These are phyloP conservation scores for Melanerpes formicivorus DNA, from an alignment of 2,113 vertebrate genomes.

Conservation along the genomic window DNA sequence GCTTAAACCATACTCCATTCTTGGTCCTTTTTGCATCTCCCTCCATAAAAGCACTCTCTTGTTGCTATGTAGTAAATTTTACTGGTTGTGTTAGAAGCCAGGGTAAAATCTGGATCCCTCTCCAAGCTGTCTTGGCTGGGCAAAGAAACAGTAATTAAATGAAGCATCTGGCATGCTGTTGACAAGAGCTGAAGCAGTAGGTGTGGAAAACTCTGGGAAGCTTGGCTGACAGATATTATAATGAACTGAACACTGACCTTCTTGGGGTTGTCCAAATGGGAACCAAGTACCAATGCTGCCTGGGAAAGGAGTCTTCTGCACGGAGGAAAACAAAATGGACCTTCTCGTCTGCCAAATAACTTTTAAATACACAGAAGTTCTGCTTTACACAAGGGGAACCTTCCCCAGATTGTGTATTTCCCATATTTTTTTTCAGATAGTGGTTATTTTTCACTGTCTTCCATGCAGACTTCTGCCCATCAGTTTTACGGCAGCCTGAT, in stretches of 20 bases:
- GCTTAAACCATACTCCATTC: background rate
- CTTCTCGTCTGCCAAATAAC: background rate
- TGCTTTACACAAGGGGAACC: background rate
- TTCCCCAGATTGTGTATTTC: background rate
- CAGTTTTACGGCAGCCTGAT: background rate
- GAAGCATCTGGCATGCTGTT: background rate
- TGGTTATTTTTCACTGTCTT: background rate
- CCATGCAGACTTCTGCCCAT: background rate
- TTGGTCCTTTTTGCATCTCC: background rate
- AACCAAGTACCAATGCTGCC: background rate
- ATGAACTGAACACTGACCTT: background rate
- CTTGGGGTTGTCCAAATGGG: background rate
- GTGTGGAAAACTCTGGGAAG: background rate
- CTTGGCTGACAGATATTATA: background rate
- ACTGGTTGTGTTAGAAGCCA: background rate
- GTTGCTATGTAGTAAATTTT: background rate
- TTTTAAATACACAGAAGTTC: background rate
- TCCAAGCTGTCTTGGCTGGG: background rate
- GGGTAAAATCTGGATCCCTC: background rate
- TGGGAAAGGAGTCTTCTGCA: background rate
- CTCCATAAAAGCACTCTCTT: background rate
- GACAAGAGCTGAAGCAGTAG: background rate
- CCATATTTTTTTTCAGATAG: background rate
- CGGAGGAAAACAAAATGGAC: background rate
- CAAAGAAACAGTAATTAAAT: slow-evolving; percentile 11